Base-by-base conservation (phyloP, 2,797 vertebrate genomes). In the Loriculus beryllinus region DNA sequence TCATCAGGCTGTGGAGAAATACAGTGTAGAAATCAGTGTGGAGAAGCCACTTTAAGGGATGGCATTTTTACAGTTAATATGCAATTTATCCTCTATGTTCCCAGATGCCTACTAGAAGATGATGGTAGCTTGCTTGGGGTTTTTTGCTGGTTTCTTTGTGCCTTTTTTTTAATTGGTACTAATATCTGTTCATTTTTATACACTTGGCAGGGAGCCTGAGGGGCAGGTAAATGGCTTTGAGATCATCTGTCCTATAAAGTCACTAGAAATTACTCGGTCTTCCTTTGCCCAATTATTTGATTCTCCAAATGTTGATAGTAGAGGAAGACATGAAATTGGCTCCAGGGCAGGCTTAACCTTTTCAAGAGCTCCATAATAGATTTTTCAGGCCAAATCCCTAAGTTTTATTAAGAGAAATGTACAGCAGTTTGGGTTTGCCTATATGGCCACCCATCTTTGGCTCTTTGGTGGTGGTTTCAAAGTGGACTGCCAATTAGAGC, bases 321-420 rank as follows among this genome's bases (percentile, higher is more conserved):
- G 87, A 86, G 78, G 42, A 87, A 91, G 69, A 71, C 62, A 86
- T 65, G 69, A 85, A 87, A 87, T 18, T 57, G 37, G 57, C 90
- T 92, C 26, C 82, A 87, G 88, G 94, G 85, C 54, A 68, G 22
- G 68, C 42, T 93, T 93, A 90, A 89, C 71, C 65, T 94, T 93
- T 81, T 75, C 52, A 51, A 82, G 52, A 87, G 54, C 48, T 93
- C 57, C 45, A 85, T 93, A 92, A 89, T 18, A 17, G 57, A 85
- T 93, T 93, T 93, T 91, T 71, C 60, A 54, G 64, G 90, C 45
- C 64, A 89, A 83, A 94, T 51, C 47, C 39, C 20, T 43, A 76
- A 22, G 74, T 82, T 88, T 88, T 81, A 60, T 90, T 48, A 68
- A 2, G 2, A 88, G 54, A 85, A 25, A 35, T 39, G 43, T 35